Conservation (phyloP, 2,888 invertebrate species). For the Epiblema foenella region DNA sequence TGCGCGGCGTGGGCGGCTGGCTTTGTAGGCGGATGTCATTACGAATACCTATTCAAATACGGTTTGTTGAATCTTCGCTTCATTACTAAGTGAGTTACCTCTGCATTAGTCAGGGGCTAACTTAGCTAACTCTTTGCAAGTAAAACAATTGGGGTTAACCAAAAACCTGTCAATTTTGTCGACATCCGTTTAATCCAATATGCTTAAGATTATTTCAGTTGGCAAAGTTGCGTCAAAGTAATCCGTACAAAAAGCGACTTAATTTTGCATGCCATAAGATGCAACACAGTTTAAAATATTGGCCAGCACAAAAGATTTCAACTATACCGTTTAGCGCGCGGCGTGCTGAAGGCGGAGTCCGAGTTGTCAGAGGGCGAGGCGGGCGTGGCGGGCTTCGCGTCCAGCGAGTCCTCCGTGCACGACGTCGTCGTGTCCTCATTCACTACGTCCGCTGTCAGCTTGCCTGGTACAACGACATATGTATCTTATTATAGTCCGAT, state of each 20-base stretch:
- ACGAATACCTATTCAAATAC: conserved; percentile 26
- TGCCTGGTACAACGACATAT: conserved; percentile 69
- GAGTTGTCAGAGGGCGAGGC: conserved; percentile 80
- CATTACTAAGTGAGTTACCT: not conserved
- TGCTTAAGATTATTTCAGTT: too few species aligned
- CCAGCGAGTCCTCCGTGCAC: conserved; percentile 90
- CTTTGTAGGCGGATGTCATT: conserved; percentile 39
- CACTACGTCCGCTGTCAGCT: conserved; percentile 83
- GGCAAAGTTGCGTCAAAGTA: too few species aligned
- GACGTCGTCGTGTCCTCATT: conserved; percentile 89
- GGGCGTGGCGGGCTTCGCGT: conserved; percentile 82
- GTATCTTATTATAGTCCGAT: too few species aligned
- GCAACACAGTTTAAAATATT: too few species aligned
- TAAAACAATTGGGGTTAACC: not conserved
- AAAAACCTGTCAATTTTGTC: too few species aligned
- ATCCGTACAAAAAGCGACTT: too few species aligned
- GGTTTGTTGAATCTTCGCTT: conserved; percentile 24
- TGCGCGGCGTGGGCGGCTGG: conserved; percentile 28
- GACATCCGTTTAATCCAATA: too few species aligned
- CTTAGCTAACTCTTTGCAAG: not conserved
- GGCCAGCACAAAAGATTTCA: too few species aligned
- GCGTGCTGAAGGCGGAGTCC: conserved; percentile 80
- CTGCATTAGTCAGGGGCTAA: not conserved
- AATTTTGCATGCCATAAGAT: too few species aligned
- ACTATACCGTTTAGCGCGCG: conserved; percentile 80